Base-by-base conservation (phyloP, 2,888 invertebrate species). In the Bugulina stolonifera region DNA sequence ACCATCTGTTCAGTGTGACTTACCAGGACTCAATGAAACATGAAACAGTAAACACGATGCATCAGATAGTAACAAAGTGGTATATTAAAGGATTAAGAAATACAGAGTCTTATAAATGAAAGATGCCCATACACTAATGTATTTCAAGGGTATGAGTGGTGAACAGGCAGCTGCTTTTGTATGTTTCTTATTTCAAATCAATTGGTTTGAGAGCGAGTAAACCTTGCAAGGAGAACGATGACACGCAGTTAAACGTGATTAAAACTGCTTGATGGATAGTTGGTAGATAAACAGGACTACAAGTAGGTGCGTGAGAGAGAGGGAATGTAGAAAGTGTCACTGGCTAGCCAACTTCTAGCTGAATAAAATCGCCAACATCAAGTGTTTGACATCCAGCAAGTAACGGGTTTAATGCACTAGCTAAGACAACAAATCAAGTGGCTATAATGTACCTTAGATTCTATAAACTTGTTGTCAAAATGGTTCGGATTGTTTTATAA, bases 401-500 rank as follows among this genome's bases (percentile, higher is more conserved):
- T 5, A 43, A 43, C 43, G 5, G 43, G 43, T 18, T 43, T 64
- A 64, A 64, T 14, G 64, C 64, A 25, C 27, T 14, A 32, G 64
- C 64, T 64, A 14, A 64, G 27, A 64, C 64, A 64, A 64, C 64
- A 64, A 64, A 64, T 64, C 64, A 64, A 64, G 64, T 64, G 64
- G 64, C 27, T 64, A 55, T 55, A 55, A 43, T 43, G 43, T 43
- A 43, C 43, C 10, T 43, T 43, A 5, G 18, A 43, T 43, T 43
- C 43, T 43, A 43, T 43, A 43, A 43, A 43, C 43, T 43, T 43
- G 43, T 43, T 43, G 43, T 43, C 43, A 43, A 43, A 43, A 43
- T 43, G 18, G 43, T 43, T 18, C 43, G 43, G 43, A 5, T 18
- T 43, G 43, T 43, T 43, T 43, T 43, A 43, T 18, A 43, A 43